phyloP scores from a whole-genome alignment of 2,113 vertebrate species.

The Petrocephalus zakoni region DNA sequence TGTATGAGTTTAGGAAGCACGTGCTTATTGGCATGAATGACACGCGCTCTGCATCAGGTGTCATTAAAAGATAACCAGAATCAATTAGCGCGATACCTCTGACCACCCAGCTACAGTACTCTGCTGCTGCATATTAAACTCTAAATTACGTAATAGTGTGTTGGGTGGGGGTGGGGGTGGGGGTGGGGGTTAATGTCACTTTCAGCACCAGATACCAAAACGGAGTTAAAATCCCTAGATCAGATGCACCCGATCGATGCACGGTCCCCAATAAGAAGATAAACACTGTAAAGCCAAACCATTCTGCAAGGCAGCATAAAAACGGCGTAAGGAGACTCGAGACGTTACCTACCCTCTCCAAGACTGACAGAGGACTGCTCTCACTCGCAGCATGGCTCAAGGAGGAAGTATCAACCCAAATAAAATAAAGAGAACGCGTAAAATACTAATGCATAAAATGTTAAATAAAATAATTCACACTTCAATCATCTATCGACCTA shows the following conservation, averaged over 20 bases:
- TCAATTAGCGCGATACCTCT: not conserved
- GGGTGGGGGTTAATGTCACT: not conserved
- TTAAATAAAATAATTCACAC: not conserved
- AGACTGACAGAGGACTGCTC: conserved; percentile 34
- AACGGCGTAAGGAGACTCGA: not conserved
- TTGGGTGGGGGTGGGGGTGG: too few species aligned
- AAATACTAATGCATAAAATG: not conserved
- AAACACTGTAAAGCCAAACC: not conserved
- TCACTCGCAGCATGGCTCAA: conserved; percentile 48
- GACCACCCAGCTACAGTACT: not conserved
- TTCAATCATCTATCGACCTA: not conserved
- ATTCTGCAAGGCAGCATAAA: not conserved
- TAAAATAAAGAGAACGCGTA: not conserved
- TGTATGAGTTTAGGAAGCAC: not conserved
- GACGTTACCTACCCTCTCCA: conserved; percentile 53
- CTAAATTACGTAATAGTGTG: not conserved
- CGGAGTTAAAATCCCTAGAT: not conserved
- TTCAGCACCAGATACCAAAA: not conserved
- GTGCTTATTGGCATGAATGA: not conserved
- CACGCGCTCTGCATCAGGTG: not conserved
- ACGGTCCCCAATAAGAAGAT: not conserved
- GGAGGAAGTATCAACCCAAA: not conserved
- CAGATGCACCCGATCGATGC: not conserved
- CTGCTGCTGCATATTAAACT: not conserved
- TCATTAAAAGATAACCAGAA: not conserved